Conservation (phyloP, 2,113 vertebrate genomes). For the Pionites leucogaster region DNA sequence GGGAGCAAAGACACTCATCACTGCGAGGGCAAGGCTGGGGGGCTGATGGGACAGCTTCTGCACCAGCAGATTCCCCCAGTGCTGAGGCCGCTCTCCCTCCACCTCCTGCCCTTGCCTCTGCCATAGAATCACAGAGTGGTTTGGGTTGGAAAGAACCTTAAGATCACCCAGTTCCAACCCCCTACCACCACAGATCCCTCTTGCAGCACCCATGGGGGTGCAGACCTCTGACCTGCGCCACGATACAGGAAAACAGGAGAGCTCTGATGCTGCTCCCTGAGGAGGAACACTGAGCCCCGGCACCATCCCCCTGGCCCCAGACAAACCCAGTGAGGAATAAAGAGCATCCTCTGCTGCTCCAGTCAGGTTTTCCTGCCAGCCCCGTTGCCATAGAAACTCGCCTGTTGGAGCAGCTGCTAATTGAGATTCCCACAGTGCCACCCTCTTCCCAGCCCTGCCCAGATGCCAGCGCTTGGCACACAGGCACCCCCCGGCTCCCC, state of each 20-base stretch:
- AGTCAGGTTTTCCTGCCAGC: not conserved
- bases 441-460: not conserved
- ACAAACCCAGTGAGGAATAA: not conserved
- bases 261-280: not conserved
- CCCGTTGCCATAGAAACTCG: conserved; percentile 48
- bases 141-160: not conserved
- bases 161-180: not conserved
- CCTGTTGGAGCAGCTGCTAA: conserved; percentile 11
- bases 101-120: not conserved
- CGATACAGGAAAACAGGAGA: not conserved
- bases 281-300: not conserved
- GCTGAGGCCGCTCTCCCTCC: not conserved
- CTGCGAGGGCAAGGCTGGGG: not conserved
- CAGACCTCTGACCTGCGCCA: rapidly evolving
- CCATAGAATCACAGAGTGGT: rapidly evolving
- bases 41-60: rapidly evolving
- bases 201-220: rapidly evolving
- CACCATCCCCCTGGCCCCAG: not conserved
- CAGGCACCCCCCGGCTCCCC: not conserved
- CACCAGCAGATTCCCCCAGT: not conserved
- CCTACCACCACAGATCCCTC: rapidly evolving
- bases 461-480: not conserved
- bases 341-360: conserved; percentile 29
- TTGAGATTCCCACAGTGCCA: conserved; percentile 49
- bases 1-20: not conserved